A percentile compares a stretch with the other conserved stretches of the same genome.
These are phyloP conservation scores for Heteromormyrus szaboi DNA, from an alignment of 2,797 vertebrate genomes.

Conservation along the genomic window DNA sequence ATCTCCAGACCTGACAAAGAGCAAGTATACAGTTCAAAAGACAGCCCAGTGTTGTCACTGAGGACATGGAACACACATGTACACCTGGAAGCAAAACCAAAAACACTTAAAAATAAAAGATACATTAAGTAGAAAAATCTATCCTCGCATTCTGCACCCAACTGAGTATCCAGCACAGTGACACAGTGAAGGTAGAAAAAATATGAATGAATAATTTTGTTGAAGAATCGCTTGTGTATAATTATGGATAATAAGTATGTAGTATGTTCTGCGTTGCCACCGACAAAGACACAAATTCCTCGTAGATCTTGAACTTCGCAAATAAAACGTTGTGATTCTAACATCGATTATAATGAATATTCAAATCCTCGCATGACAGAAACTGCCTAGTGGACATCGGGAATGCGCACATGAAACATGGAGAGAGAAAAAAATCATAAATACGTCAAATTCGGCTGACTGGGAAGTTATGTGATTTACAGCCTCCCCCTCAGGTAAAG, in stretches of 20 bases:
- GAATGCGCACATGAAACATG: background rate
- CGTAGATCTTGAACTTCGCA: background rate
- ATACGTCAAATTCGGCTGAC: background rate
- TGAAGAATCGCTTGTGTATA: background rate
- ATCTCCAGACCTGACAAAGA: constrained; percentile 72
- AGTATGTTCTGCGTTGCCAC: background rate
- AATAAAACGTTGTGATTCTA: background rate
- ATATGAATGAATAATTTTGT: background rate
- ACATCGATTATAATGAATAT: background rate
- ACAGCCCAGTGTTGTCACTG: background rate
- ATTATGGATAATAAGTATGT: background rate
- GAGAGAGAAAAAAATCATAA: background rate
- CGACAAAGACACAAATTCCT: background rate
- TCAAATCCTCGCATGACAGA: background rate
- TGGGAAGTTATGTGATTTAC: background rate
- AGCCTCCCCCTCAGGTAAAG: background rate
- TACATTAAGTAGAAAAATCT: background rate
- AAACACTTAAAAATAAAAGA: background rate
- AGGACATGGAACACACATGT: background rate
- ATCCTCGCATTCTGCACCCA: background rate
- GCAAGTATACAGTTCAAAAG: background rate
- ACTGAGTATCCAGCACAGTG: background rate
- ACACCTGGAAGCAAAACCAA: background rate
- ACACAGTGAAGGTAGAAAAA: background rate
- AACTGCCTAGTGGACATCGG: background rate